Evolutionary conservation across 2,113 vertebrate species (phyloP).

Genomic region (Dinomys branickii): DNA sequence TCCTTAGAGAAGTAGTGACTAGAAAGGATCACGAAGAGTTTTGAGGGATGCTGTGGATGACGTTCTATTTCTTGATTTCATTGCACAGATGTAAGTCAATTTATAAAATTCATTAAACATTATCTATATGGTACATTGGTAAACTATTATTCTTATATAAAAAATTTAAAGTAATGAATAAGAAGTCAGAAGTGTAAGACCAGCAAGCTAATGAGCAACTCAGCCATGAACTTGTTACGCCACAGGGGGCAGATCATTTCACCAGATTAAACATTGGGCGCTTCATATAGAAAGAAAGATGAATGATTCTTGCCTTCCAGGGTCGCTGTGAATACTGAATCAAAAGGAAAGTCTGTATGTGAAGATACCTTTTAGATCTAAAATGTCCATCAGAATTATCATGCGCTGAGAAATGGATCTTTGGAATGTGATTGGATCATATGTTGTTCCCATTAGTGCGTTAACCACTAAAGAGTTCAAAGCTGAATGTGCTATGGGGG

Average conservation of each 20-base stretch:
- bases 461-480: background rate
- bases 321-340: background rate
- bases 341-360: background rate
- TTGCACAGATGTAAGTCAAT: background rate
- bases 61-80: background rate
- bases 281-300: background rate
- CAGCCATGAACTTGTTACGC: background rate
- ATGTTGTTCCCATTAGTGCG: background rate
- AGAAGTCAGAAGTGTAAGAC: background rate
- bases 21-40: accelerated
- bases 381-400: background rate
- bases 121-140: background rate
- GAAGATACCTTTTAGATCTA: background rate
- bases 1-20: background rate
- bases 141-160: background rate
- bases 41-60: accelerated
- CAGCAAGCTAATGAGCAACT: background rate
- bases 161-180: background rate
- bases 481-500: background rate
- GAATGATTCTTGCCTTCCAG: background rate
- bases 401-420: background rate
- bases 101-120: background rate
- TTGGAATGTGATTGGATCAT: background rate
- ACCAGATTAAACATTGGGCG: background rate
- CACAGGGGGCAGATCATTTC: background rate